Base-by-base conservation (phyloP, 2,797 vertebrate species). In the Chaunax sp. region DNA sequence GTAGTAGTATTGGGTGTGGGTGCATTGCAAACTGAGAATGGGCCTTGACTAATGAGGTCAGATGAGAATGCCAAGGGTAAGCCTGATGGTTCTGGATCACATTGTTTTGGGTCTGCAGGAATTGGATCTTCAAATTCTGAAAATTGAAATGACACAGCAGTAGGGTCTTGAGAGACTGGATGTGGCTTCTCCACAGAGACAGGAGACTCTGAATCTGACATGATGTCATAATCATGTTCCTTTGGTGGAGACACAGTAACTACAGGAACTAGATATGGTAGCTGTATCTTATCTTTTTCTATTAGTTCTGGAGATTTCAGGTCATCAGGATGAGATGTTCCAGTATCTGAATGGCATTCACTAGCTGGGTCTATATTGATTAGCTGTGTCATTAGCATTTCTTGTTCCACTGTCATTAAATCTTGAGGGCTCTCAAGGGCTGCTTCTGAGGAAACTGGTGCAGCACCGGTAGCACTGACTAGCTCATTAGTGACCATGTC, bases 181-280 rank as follows among this genome's bases (percentile, higher is more conserved):
- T 85, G 64, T 69, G 78, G 45, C 22, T 86, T 64, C n/a, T 77
- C 72, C 43, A 78, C 41, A 41, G 50, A 25, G 43, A 75, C 23
- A 44, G 64, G 59, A 68, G 74, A 88, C 54, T 90, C 90, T 66
- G 78, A 76, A 75, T 89, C 70, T 58, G 83, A 87, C 53, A 64
- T 35, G 19, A 49, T 23, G 11, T 83, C 85, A 81, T 68, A 4
- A 26, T 89, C 90, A 22, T 37, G 65, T 13, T 92, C 92, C 13
- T 92, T 86, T 63, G 91, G 91, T 19, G 92, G 90, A 51, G 90
- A 92, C 58, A 93, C 89, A 38, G 81, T 92, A 22, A 91, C 83
- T 38, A 87, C 81, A 47, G 86, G 83, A 54, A 91, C 85, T 67
- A 85, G 78, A 77, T 80, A 85, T 46, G 83, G 86, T 26, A 89